Evolutionary conservation across 2,113 vertebrate genomes (phyloP).

Genomic region (Chaetodon trifascialis): DNA sequence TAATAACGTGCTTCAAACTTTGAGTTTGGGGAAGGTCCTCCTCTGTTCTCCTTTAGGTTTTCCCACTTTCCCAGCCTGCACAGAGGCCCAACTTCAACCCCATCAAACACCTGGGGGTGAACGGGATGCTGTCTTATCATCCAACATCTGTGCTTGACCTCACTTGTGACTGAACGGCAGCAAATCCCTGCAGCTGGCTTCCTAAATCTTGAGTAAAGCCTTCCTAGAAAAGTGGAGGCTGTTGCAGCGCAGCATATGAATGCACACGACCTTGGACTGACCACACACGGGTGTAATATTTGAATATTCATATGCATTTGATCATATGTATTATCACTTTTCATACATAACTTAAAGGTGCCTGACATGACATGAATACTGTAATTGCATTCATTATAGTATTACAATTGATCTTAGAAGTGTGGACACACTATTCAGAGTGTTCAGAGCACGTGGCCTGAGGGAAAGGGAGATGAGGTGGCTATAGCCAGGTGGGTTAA

Average conservation of each 20-base stretch:
- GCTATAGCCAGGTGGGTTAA: conserved; percentile 55
- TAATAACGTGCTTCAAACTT: background rate
- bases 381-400: conserved; percentile 24
- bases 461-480: conserved; percentile 13
- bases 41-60: background rate
- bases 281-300: background rate
- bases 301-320: background rate
- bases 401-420: conserved; percentile 12
- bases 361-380: background rate
- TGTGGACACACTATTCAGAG: background rate
- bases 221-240: background rate
- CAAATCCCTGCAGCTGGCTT: conserved; percentile 1
- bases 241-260: background rate
- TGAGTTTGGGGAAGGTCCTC: background rate
- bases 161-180: conserved; percentile 9
- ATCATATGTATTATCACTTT: background rate
- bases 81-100: background rate
- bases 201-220: background rate
- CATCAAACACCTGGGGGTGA: background rate
- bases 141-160: background rate
- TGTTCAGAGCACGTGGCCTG: conserved; percentile 12
- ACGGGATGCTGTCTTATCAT: background rate
- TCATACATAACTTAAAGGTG: background rate
- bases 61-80: background rate
- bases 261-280: background rate